Evolutionary conservation across 1,140 invertebrate genomes (phyloP), one percentile per base, ranked within the genome.

Genomic region (Papilio helenus): DNA sequence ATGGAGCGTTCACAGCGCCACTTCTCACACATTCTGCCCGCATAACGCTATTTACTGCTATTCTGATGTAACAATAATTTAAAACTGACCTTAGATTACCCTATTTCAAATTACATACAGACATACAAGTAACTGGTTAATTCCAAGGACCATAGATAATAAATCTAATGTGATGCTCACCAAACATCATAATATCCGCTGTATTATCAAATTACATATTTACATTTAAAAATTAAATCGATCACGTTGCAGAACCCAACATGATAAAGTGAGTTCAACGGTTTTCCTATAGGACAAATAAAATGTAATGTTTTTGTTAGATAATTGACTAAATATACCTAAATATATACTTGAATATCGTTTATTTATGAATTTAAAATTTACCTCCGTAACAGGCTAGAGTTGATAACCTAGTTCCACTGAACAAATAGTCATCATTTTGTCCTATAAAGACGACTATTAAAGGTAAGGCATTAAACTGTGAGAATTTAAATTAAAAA

Each of bases 1-100:
- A 61, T 88, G 86, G 86, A 78, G 79, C 83, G 90, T 86, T 91
- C 90, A 92, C 79, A 85, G 88, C 84, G 87, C 83, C 80, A 83
- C 82, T 87, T 88, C 88, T 91, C 84, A 85, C 86, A 87, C 87
- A 90, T 85, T 78, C 83, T 83, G 81, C 80, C 84, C 84, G 87
- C 86, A 87, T 85, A 86, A 87, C 86, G 82, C 85, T 87, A 85
- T 89, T 87, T 84, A 79, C 83, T 80, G 46, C 85, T 82, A 87
- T 87, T 87, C 88, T 89, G 86, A 89, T 82, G 81, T 79, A 76
- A 79, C 76, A 74, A 79, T 61, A 87, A 85, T 86, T 83, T 85
- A 84, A 87, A 87, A 86, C 81, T 86, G 85, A 89, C 85, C 85
- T 86, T 82, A 81, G 18, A 42, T 20, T 42, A 42, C 18, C 18